Base-by-base conservation (phyloP, 1,140 invertebrate species). In the Solenopsis invicta region DNA sequence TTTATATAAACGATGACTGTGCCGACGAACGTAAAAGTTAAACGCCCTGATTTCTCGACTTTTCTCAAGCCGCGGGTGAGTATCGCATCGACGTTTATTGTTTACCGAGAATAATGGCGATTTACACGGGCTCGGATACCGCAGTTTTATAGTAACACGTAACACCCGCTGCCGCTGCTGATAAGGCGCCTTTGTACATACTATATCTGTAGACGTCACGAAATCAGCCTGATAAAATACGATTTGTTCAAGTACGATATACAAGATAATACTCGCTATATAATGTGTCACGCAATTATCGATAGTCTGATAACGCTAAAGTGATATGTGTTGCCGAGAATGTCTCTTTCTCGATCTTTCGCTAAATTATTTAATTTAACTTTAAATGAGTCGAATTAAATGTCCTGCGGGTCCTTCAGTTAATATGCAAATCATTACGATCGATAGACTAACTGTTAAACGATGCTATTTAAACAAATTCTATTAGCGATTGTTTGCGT, bases 131-230 rank as follows among this genome's bases (percentile, higher is more conserved):
- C 61, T 45, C 61, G 62, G 74, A 88, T 74, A 76, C 59, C 85
- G 56, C 56, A 78, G 64, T 50, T 88, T 37, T 72, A 72, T 90
- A 64, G 89, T 86, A 86, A 89, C 80, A 75, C 74, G 88, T 90
- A 90, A 89, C 88, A 90, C 75, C 72, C 78, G 89, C 85, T 52
- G 89, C 72, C 45, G 62, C 13, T 76, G 59, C 41, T 81, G 89
- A 91, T 91, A 91, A 91, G 78, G 41, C 48, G 72, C 82, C 61
- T 90, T 90, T 82, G 76, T 77, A 82, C 67, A 71, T 50, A 74
- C 74, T 90, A 88, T 85, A 90, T 90, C 82, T 77, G 66, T 59
- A 77, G 50, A 91, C 87, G 89, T 90, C 87, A 90, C 29, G n/a
- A 21, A 24, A 75, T 45, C 34, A 37, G 50, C 50, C 66, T 66